Evolutionary conservation across 2,888 invertebrate species (phyloP).

Genomic region (Polymixis lichenea): DNA sequence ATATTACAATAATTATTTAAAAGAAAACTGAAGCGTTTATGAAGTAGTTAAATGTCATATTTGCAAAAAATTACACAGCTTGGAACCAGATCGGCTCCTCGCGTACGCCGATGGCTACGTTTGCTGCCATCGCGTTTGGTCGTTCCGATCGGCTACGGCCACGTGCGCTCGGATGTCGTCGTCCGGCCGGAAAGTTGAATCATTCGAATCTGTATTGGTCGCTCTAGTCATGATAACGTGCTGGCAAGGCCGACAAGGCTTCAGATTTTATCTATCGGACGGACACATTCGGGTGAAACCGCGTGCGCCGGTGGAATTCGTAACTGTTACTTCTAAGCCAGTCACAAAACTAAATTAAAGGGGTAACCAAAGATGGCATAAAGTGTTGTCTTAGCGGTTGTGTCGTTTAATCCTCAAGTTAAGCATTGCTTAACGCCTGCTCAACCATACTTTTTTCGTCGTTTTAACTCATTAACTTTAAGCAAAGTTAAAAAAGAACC

Average conservation of each 20-base stretch:
- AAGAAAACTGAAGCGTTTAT: not conserved
- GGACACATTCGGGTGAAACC: not conserved
- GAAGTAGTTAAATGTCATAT: not conserved
- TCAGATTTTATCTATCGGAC: not conserved
- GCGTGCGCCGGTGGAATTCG: not conserved
- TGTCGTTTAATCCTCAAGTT: not conserved
- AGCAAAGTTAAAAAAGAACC: not conserved
- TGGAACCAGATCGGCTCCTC: not conserved
- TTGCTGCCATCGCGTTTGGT: not conserved
- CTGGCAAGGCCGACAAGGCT: too few relatives aligned
- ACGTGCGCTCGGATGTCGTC: not conserved
- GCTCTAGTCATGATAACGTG: not conserved
- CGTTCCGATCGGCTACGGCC: not conserved
- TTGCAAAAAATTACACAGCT: not conserved
- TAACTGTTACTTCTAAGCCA: not conserved
- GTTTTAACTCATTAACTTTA: not conserved
- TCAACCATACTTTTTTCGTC: not conserved
- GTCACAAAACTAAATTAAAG: not conserved
- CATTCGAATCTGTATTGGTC: not conserved
- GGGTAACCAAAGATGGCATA: not conserved
- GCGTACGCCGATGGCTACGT: not conserved
- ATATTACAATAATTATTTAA: too few relatives aligned
- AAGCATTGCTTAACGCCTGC: not conserved
- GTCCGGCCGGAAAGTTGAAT: not conserved
- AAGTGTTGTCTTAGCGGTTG: not conserved